phyloP scores from a whole-genome alignment of 2,888 invertebrate species.

The Torymus auratus region DNA sequence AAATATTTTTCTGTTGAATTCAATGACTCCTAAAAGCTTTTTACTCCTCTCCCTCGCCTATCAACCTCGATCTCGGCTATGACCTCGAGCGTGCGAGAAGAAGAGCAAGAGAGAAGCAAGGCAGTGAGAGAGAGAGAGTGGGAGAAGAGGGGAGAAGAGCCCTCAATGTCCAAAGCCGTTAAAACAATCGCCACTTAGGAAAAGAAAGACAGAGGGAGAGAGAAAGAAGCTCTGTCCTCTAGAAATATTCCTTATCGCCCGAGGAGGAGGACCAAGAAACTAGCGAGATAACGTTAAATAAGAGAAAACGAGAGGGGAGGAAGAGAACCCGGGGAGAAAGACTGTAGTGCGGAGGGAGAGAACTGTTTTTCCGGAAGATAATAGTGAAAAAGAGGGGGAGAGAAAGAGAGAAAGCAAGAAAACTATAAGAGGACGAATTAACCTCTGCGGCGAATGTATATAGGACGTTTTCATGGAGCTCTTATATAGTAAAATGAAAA shows the following conservation, averaged over 20 bases:
- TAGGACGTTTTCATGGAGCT: conserved; percentile 5
- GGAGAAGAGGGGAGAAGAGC: conserved; percentile 34
- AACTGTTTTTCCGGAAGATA: conserved; percentile 15
- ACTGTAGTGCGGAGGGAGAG: not conserved
- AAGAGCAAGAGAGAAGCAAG: not conserved
- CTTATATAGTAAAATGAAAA: conserved; percentile 5
- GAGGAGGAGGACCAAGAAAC: conserved; percentile 38
- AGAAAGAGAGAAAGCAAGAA: not conserved
- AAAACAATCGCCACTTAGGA: conserved; percentile 57
- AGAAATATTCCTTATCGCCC: conserved; percentile 58
- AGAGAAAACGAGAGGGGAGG: conserved; percentile 47
- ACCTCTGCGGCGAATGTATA: conserved; percentile 7
- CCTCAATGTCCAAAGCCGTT: conserved; percentile 53
- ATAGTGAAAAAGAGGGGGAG: not conserved
- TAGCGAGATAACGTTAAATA: conserved; percentile 56
- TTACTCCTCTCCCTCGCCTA: conserved; percentile 1
- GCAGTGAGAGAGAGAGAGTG: conserved; percentile 14
- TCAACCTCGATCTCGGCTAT: conserved; percentile 34
- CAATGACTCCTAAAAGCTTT: conserved; percentile 25
- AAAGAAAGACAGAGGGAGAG: conserved; percentile 41
- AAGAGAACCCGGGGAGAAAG: conserved; percentile 2
- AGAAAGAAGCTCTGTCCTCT: conserved; percentile 2
- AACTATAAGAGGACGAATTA: conserved; percentile 2
- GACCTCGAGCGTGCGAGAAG: conserved; percentile 12
- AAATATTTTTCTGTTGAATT: conserved; percentile 48